Conservation (phyloP, 2,888 invertebrate species). For the Lissonota sp. region DNA sequence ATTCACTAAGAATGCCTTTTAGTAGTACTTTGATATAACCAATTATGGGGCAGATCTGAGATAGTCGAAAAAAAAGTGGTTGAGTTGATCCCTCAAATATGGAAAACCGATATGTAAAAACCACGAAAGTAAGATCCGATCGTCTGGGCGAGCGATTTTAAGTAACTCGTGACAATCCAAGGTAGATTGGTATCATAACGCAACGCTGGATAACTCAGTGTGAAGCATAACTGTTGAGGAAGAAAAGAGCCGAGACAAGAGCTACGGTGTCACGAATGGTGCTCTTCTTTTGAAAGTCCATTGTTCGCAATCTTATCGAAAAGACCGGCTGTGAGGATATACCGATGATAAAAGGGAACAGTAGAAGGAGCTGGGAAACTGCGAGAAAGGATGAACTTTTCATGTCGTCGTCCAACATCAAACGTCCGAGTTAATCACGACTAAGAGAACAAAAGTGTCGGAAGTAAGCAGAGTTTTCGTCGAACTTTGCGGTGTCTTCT, state of each 20-base stretch:
- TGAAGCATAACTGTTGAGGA: not conserved
- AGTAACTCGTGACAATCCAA: too few relatives aligned
- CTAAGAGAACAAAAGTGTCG: slow-evolving; percentile 32
- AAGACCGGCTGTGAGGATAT: not conserved
- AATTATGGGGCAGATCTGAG: too few relatives aligned
- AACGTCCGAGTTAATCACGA: slow-evolving; percentile 36
- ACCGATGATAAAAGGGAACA: not conserved
- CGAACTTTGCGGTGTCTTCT: slow-evolving; percentile 21
- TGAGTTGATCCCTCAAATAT: too few relatives aligned
- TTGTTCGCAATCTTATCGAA: slow-evolving; percentile 35
- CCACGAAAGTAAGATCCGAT: not conserved
- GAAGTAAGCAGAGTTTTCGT: slow-evolving; percentile 24
- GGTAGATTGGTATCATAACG: not conserved
- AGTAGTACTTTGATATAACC: too few relatives aligned
- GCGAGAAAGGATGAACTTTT: slow-evolving; percentile 40
- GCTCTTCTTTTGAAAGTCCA: slow-evolving; percentile 29
- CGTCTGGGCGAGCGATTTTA: too few relatives aligned
- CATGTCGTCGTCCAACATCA: not conserved
- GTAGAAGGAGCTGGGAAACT: slow-evolving; percentile 4
- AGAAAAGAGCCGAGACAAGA: slow-evolving; percentile 5
- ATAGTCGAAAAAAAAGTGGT: too few relatives aligned
- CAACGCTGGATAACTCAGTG: slow-evolving; percentile 1
- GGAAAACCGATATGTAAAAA: not conserved
- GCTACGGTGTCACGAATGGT: slow-evolving; percentile 1
- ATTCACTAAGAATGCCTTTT: too few relatives aligned